Base-by-base conservation (phyloP, 1,140 invertebrate species). In the Caenorhabditis tropicalis region DNA sequence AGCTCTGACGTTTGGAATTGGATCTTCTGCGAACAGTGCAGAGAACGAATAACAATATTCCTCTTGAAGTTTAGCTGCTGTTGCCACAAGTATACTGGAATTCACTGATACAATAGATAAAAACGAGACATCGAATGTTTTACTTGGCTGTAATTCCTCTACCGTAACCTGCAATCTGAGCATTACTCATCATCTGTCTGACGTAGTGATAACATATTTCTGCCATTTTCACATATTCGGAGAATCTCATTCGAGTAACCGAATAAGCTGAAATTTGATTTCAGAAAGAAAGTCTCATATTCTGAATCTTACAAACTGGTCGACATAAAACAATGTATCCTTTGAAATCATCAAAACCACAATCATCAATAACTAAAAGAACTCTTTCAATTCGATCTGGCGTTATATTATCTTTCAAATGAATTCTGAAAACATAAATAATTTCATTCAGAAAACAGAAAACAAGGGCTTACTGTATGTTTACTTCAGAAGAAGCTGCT, bases 71-170 rank as follows among this genome's bases (percentile, higher is more conserved):
- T 43, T 43, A 4, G 15, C 65, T 10, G 65, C 65, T 5, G 36
- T 46, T 21, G 65, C 65, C 3, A 74, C n/a, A 43, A 74, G 65
- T 24, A 74, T 74, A 31, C 58, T 65, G 31, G n/a, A 65, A 65
- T 15, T 19, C 15, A 6, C 48, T n/a, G 5, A 36, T 65, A 5
- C 4, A 24, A 56, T 56, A 27, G 24, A 10, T 0, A 24, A 16
- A 5, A 27, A 27, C 19, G 12, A 12, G 49, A 2, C 7, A 27
- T 24, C 6, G 29, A 12, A 9, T 0, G 6, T 9, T 31, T 36
- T 12, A 65, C 58, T 74, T 74, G 4, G 65, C 65, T 46, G 65
- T 10, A 24, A 74, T 74, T 74, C 65, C 65, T 43, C 43, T 74
- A 43, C 36, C 65, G n/a, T 27, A 74, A 9, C 19, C 36, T 3